Conservation (phyloP, 1,140 invertebrate species). For the Drosophila setifemur region DNA sequence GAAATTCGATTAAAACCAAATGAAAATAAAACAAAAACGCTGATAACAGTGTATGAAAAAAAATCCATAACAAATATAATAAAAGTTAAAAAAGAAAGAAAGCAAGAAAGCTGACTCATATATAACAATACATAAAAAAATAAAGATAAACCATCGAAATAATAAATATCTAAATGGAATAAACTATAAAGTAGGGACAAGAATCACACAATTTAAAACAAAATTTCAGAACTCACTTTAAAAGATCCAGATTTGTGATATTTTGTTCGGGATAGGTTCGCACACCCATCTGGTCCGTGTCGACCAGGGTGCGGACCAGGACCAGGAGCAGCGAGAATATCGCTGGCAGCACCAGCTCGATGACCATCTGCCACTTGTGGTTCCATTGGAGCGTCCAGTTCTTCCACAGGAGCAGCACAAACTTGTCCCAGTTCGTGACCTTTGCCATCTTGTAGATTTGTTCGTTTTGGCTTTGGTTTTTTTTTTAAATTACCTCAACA, state of each 20-base stretch:
- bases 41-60: not conserved
- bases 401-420: constrained; percentile 91
- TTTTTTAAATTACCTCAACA: constrained; percentile 6
- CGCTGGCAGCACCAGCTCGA: constrained; percentile 88
- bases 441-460: constrained; percentile 47
- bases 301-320: constrained; percentile 84
- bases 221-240: constrained; percentile 45
- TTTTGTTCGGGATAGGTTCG: not conserved
- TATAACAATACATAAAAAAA: not conserved
- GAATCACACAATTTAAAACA: not conserved
- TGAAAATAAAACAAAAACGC: too few relatives aligned
- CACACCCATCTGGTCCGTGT: constrained; percentile 58
- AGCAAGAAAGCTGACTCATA: not conserved
- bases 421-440: constrained; percentile 84
- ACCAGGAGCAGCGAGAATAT: constrained; percentile 89
- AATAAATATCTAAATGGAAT: not conserved
- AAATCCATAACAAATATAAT: not conserved
- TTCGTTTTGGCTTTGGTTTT: constrained; percentile 10
- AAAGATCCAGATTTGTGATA: constrained; percentile 45
- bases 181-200: not conserved
- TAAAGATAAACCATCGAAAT: not conserved
- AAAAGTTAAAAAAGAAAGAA: not conserved
- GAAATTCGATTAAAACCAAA: too few relatives aligned
- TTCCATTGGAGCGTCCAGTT: constrained; percentile 91
- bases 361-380: constrained; percentile 87